Evolutionary conservation across 2,888 invertebrate genomes (phyloP).

Genomic region (Platerodrilus igneus): DNA sequence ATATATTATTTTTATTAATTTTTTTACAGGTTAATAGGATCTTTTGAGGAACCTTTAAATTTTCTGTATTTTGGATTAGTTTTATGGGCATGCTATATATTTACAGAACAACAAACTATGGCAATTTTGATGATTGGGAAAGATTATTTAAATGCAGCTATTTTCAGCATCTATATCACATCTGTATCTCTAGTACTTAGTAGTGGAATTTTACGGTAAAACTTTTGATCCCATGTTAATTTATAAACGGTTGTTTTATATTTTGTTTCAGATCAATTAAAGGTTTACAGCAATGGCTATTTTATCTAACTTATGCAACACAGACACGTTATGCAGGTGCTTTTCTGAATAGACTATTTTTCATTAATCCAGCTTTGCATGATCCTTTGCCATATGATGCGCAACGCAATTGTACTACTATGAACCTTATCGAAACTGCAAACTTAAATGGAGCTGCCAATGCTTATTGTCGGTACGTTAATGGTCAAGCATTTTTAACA

Average conservation of each 20-base stretch:
- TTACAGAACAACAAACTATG: constrained; percentile 81
- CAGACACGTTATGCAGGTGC: constrained; percentile 78
- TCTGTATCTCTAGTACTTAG: constrained; percentile 67
- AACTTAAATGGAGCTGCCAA: constrained; percentile 49
- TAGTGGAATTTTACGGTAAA: constrained; percentile 72
- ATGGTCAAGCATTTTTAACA: constrained; percentile 65
- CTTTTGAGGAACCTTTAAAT: constrained; percentile 53
- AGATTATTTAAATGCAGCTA: constrained; percentile 70
- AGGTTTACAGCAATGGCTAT: constrained; percentile 76
- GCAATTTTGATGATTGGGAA: constrained; percentile 77
- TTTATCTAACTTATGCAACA: constrained; percentile 72
- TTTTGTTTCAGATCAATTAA: constrained; percentile 63
- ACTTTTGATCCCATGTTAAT: constrained; percentile 1
- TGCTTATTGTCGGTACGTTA: constrained; percentile 62
- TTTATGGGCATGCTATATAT: constrained; percentile 80
- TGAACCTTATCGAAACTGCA: constrained; percentile 54
- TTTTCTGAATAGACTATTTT: constrained; percentile 67
- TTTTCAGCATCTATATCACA: constrained; percentile 73
- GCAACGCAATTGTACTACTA: constrained; percentile 55
- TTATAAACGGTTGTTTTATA: background rate
- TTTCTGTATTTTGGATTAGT: constrained; percentile 66
- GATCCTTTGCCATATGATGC: constrained; percentile 49
- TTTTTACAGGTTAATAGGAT: constrained; percentile 53
- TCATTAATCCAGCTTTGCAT: constrained; percentile 54
- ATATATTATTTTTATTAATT: constrained; percentile 12